phyloP scores from a whole-genome alignment of 2,888 invertebrate genomes.

The Athetis lepigone region DNA sequence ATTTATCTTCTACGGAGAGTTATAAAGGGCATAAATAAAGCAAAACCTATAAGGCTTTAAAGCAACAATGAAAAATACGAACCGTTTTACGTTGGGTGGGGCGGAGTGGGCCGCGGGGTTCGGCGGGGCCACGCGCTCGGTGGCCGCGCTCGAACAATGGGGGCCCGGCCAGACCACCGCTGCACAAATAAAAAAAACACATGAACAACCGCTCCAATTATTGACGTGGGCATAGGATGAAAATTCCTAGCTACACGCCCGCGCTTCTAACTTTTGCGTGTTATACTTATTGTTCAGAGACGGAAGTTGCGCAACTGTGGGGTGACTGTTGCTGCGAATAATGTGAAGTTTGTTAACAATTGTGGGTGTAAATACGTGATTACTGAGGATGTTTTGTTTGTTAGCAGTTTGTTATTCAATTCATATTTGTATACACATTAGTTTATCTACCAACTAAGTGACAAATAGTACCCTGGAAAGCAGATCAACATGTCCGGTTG shows the following conservation, averaged over 20 bases:
- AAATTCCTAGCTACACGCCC: conserved; percentile 73
- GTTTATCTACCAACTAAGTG: too few species aligned
- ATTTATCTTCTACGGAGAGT: conserved; percentile 86
- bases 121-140: conserved; percentile 70
- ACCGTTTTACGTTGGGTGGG: conserved; percentile 86
- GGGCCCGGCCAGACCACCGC: conserved; percentile 83
- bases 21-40: conserved; percentile 89
- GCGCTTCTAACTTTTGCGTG: conserved; percentile 67
- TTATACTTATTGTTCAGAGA: conserved; percentile 62
- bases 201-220: conserved; percentile 89
- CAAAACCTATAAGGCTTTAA: conserved; percentile 90
- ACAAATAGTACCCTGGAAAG: too few species aligned
- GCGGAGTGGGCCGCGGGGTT: conserved; percentile 69
- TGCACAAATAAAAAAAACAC: conserved; percentile 86
- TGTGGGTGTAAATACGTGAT: conserved; percentile 18
- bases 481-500: too few species aligned
- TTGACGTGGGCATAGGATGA: conserved; percentile 87
- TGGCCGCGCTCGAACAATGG: conserved; percentile 83
- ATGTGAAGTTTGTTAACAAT: conserved; percentile 28
- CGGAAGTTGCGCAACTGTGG: conserved; percentile 44
- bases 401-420: too few species aligned
- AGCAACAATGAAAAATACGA: conserved; percentile 91
- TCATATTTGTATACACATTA: too few species aligned
- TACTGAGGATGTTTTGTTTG: conserved; percentile 9
- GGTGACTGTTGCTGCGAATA: conserved; percentile 32